Percentiles rank a stretch among this genome's conserved stretches.
Evolutionary conservation across 2,113 vertebrate species (phyloP).

Genomic region (Ciconia stormi): DNA sequence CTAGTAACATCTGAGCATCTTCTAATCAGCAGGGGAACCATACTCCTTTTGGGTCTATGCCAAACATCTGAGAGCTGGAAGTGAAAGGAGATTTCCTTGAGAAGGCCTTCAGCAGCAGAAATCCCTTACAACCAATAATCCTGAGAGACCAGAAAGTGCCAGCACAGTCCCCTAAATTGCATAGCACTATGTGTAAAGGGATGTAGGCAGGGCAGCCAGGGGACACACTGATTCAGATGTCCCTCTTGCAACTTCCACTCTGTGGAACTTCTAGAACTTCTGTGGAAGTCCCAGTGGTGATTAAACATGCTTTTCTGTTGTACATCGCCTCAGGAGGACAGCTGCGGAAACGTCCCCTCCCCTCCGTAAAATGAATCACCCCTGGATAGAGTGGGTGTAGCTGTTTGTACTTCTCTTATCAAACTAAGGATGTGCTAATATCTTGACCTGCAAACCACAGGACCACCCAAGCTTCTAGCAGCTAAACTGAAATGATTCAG

Average conservation of each 20-base stretch:
- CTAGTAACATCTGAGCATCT: constrained; percentile 2
- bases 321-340: background rate
- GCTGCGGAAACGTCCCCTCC: background rate
- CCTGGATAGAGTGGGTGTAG: background rate
- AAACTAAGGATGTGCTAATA: constrained; percentile 45
- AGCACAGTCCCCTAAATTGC: background rate
- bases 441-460: constrained; percentile 35
- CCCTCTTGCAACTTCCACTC: background rate
- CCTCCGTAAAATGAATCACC: background rate
- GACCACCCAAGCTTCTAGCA: constrained; percentile 32
- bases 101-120: background rate
- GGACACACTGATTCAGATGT: background rate
- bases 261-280: background rate
- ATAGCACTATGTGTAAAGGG: background rate
- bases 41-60: background rate
- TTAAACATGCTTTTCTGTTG: background rate
- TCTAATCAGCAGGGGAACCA: constrained; percentile 24
- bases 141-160: background rate
- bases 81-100: background rate
- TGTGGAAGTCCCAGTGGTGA: background rate
- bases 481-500: background rate
- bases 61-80: constrained; percentile 16
- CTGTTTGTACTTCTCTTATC: constrained; percentile 49
- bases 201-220: background rate
- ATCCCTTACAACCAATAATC: background rate